Evolutionary conservation across 2,888 invertebrate genomes (phyloP), one percentile per base, ranked within the genome.

Genomic region (Pterobdella sp.): DNA sequence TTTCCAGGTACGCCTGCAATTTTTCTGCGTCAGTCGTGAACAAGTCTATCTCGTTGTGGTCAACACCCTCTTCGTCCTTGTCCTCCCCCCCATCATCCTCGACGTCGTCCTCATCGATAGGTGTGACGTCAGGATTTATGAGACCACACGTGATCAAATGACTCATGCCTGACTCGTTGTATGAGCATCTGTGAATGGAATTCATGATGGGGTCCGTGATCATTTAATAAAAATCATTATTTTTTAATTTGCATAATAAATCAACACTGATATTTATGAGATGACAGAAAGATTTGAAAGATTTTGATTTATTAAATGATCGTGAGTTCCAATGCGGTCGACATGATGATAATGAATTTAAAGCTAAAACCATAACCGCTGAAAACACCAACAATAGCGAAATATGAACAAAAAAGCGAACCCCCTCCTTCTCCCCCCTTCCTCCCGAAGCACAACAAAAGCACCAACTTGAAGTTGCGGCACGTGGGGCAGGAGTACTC

Each of bases 111-210:
- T 31, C 32, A 7, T 42, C 42, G 18, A 42, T 42, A 26, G 60
- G 14, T 56, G 73, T 72, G 60, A 80, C 80, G 42, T 82, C 82
- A 22, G 81, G 82, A 72, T 80, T 81, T 70, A 82, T 81, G 65
- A 83, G 80, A 37, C 84, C 83, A 79, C 83, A 84, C 2, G 83
- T 82, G 68, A 84, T 82, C 80, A 84, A 80, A 74, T 84, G 84
- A 7, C 81, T 81, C 66, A 84, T 81, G 37, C 81, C 81, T 78
- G 83, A 84, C 76, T 84, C 84, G 78, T 84, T 84, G 81, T 84
- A 84, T 0, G 84, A 82, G 78, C 84, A 84, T 73, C 83, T 83
- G 75, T 60, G 3, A 1, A 18, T 26, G 22, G 10, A 34, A 22
- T 49, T 14, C 52, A 49, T 22, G 52, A 49, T 14, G 14, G 52